Conservation (phyloP, 2,113 vertebrate genomes). For the Mirza zaza region DNA sequence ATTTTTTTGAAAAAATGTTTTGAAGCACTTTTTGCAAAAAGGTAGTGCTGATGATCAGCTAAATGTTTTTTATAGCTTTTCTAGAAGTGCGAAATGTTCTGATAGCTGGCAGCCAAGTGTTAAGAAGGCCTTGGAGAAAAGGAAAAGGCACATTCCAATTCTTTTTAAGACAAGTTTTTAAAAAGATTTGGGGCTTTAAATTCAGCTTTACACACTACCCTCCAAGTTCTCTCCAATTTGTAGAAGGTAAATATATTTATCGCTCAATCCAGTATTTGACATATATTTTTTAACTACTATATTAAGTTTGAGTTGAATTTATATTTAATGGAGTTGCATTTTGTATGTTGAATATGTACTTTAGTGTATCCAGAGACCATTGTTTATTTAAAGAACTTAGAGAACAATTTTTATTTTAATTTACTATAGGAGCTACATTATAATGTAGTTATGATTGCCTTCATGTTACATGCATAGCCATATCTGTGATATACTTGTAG, state of each 20-base stretch:
- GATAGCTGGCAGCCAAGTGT: constrained; percentile 10
- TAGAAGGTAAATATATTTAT: not conserved
- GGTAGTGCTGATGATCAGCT: not conserved
- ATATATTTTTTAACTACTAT: not conserved
- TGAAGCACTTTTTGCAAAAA: not conserved
- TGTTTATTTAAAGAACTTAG: constrained; percentile 29
- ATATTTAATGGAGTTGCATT: not conserved
- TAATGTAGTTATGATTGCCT: not conserved
- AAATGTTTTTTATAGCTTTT: constrained; percentile 27
- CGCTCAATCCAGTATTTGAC: not conserved
- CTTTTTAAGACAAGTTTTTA: not conserved
- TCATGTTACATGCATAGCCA: not conserved
- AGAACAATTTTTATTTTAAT: not conserved
- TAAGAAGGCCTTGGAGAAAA: not conserved
- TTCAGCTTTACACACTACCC: not conserved
- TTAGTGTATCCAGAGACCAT: not conserved
- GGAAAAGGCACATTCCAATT: not conserved
- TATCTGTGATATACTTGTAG: not conserved
- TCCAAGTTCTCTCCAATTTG: not conserved
- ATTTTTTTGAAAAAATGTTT: not conserved
- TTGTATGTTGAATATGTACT: not conserved
- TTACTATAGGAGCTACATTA: not conserved
- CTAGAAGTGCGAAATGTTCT: not conserved
- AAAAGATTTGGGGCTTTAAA: constrained; percentile 12
- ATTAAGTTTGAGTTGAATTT: not conserved